These are phyloP conservation scores for Iselma pallidipennis DNA, from an alignment of 2,888 invertebrate species.

Conservation along the genomic window DNA sequence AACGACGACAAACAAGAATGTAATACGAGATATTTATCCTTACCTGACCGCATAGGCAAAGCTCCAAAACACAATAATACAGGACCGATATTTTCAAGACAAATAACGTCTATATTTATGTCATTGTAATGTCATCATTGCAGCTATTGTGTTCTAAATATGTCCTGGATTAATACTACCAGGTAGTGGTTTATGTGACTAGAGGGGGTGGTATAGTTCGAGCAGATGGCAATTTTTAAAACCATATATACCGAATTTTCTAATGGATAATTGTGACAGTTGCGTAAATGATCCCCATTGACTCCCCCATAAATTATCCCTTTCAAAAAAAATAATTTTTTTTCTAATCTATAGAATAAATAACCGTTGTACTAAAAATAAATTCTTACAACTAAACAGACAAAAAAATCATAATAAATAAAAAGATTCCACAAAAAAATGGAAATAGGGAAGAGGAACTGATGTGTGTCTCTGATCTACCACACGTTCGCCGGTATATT, in stretches of 20 bases:
- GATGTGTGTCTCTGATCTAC: conserved; percentile 42
- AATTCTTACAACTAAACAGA: too few relatives aligned
- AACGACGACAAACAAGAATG: conserved; percentile 34
- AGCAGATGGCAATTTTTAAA: background rate
- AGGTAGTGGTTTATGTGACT: conserved; percentile 16
- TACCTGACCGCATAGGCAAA: conserved; percentile 52
- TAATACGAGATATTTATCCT: conserved; percentile 54
- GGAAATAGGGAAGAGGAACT: background rate
- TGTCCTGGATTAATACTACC: conserved; percentile 34
- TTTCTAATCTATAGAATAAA: background rate
- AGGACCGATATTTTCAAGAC: conserved; percentile 49
- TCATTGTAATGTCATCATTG: conserved; percentile 55
- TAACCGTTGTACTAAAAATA: background rate
- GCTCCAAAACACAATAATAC: conserved; percentile 47
- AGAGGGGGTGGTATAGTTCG: conserved; percentile 17
- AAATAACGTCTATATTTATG: conserved; percentile 55
- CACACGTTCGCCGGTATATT: conserved; percentile 35
- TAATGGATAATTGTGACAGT: conserved; percentile 19
- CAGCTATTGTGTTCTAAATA: conserved; percentile 52
- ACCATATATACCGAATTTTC: background rate
- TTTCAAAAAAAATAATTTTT: background rate
- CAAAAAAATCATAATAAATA: too few relatives aligned
- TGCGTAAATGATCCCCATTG: conserved; percentile 23
- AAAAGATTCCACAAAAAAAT: background rate
- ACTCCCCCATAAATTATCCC: conserved; percentile 22